Evolutionary conservation across 2,888 invertebrate species (phyloP).

Genomic region (Microctonus hyperodae): DNA sequence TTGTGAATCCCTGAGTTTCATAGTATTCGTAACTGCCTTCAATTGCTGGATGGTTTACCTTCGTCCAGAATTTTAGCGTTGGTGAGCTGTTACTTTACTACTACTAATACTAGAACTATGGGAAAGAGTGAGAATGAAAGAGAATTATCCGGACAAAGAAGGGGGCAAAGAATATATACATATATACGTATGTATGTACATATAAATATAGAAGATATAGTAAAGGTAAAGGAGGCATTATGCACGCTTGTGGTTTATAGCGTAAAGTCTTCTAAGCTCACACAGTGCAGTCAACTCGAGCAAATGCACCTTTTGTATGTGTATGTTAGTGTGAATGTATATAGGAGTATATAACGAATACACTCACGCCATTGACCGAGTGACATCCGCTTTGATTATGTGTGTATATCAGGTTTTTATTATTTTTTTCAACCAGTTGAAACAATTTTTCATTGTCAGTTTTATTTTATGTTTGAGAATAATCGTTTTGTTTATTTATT

Average conservation of each 20-base stretch:
- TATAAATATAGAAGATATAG: constrained; percentile 18
- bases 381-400: too few relatives aligned
- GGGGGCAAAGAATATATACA: not conserved
- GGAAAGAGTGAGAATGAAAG: constrained; percentile 14
- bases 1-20: constrained; percentile 4
- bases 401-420: too few relatives aligned
- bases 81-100: constrained; percentile 20
- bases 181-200: too few relatives aligned
- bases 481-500: too few relatives aligned
- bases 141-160: not conserved
- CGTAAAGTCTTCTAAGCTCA: constrained; percentile 41
- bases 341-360: too few relatives aligned
- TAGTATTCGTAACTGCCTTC: constrained; percentile 51
- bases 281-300: constrained; percentile 2
- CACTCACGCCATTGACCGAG: too few relatives aligned
- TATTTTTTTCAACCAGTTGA: too few relatives aligned
- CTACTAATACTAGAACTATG: constrained; percentile 8
- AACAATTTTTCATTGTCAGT: too few relatives aligned
- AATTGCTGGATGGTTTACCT: constrained; percentile 45
- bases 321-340: not conserved
- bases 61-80: constrained; percentile 39
- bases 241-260: constrained; percentile 47
- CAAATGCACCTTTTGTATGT: not conserved
- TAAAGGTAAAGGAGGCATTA: constrained; percentile 35
- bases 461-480: too few relatives aligned